Evolutionary conservation across 2,888 invertebrate genomes (phyloP).

Genomic region (Ctena decussata): DNA sequence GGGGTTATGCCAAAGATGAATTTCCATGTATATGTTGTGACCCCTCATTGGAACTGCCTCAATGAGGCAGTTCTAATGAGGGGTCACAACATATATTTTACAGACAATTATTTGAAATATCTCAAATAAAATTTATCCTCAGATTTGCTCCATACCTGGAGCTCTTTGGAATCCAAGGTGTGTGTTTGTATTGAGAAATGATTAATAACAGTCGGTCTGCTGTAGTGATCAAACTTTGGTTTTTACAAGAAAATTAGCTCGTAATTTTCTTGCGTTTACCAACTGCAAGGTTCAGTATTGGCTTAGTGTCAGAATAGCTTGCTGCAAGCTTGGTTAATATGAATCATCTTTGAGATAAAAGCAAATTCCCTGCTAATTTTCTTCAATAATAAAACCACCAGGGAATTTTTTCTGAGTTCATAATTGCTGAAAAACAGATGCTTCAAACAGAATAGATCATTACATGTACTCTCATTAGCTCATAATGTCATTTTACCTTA

Average conservation of each 20-base stretch:
- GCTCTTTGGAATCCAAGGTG: not conserved
- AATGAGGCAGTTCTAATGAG: too few relatives aligned
- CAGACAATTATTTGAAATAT: too few relatives aligned
- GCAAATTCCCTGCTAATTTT: not conserved
- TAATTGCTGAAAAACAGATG: not conserved
- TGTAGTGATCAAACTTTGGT: not conserved
- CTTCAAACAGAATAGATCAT: not conserved
- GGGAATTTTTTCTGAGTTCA: not conserved
- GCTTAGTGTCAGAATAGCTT: not conserved
- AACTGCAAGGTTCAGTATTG: not conserved
- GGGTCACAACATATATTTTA: too few relatives aligned
- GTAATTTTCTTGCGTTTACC: not conserved
- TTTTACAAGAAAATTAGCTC: constrained; percentile 1
- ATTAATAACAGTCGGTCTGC: constrained; percentile 10
- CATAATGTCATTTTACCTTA: too few relatives aligned
- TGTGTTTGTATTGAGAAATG: not conserved
- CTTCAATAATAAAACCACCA: not conserved
- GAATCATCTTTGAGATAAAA: constrained; percentile 2
- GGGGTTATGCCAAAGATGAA: too few relatives aligned
- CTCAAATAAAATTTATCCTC: too few relatives aligned
- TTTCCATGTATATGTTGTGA: too few relatives aligned
- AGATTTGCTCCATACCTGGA: too few relatives aligned
- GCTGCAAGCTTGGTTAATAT: not conserved
- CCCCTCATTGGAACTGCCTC: too few relatives aligned
- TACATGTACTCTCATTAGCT: too few relatives aligned